Evolutionary conservation across 2,888 invertebrate species (phyloP).

Genomic region (Nycteola revayana): DNA sequence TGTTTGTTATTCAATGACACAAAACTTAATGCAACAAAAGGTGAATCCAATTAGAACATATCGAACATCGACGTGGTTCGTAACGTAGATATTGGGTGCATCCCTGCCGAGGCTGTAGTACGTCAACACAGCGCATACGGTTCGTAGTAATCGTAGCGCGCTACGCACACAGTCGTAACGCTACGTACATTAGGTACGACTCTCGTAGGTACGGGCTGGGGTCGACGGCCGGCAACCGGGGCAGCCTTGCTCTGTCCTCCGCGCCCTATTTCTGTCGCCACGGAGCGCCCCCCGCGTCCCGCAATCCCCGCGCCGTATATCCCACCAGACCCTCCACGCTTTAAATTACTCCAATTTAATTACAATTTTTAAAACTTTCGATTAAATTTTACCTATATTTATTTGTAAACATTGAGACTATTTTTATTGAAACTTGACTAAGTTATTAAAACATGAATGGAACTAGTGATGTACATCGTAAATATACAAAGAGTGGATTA

Average conservation of each 20-base stretch:
- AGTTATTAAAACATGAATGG: too few species aligned
- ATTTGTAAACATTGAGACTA: too few species aligned
- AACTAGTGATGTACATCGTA: too few species aligned
- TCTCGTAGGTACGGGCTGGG: slow-evolving; percentile 56
- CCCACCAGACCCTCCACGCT: slow-evolving; percentile 53
- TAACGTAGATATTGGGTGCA: slow-evolving; percentile 44
- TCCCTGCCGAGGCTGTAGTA: slow-evolving; percentile 42
- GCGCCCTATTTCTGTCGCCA: slow-evolving; percentile 81
- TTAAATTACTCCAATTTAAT: slow-evolving; percentile 55
- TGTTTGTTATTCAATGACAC: too few species aligned
- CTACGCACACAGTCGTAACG: slow-evolving; percentile 42
- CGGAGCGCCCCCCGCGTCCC: slow-evolving; percentile 44
- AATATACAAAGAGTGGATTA: too few species aligned
- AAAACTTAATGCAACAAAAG: too few species aligned
- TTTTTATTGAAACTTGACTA: too few species aligned
- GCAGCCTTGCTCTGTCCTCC: slow-evolving; percentile 82
- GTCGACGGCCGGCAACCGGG: slow-evolving; percentile 77
- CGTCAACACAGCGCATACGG: slow-evolving; percentile 39
- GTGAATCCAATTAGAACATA: too few species aligned
- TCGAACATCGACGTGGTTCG: too few species aligned
- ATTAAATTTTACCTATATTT: too few species aligned
- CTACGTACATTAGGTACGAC: slow-evolving; percentile 37
- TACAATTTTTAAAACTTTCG: slow-evolving; percentile 23
- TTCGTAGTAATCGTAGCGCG: slow-evolving; percentile 50
- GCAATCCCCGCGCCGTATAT: slow-evolving; percentile 21